phyloP scores from a whole-genome alignment of 2,113 vertebrate genomes.

The Gasterosteus aculeatus region DNA sequence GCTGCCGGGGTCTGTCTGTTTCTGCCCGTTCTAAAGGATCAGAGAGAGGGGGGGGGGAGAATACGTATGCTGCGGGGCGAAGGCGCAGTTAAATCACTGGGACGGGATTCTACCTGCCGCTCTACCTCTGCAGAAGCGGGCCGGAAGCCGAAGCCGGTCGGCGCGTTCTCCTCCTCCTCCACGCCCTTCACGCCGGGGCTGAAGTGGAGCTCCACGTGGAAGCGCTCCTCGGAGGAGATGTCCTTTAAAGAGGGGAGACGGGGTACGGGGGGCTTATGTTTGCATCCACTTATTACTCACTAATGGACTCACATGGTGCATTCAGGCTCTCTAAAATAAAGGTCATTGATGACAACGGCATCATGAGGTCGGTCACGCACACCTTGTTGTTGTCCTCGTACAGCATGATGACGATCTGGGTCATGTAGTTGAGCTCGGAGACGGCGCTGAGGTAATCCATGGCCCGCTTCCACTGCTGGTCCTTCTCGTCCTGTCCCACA shows the following conservation, averaged over 20 bases:
- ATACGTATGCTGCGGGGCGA: background rate
- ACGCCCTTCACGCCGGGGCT: conserved; percentile 96
- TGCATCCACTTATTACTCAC: too few species aligned
- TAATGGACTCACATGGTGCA: too few species aligned
- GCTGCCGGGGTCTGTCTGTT: conserved; percentile 89
- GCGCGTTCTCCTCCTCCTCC: conserved; percentile 91
- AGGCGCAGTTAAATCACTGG: too few species aligned
- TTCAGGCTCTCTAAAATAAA: too few species aligned
- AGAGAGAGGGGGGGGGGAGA: background rate
- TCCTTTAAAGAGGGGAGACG: conserved; percentile 78
- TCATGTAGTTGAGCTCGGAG: conserved; percentile 99
- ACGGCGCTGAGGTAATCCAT: conserved; percentile 98
- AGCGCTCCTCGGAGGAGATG: conserved; percentile 93
- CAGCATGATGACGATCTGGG: conserved; percentile 99
- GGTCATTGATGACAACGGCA: too few species aligned
- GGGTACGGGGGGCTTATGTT: too few species aligned
- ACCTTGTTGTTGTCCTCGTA: conserved; percentile 99
- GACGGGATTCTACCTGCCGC: conserved; percentile 36
- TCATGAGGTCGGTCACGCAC: background rate
- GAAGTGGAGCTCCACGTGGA: conserved; percentile 98
- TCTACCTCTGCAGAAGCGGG: conserved; percentile 93
- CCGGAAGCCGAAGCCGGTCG: conserved; percentile 92
- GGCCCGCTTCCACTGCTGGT: conserved; percentile 97
- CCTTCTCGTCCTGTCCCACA: conserved; percentile 88
- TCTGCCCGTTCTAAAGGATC: conserved; percentile 86